Conservation (phyloP, 2,888 invertebrate species). For the Portevinia maculata region DNA sequence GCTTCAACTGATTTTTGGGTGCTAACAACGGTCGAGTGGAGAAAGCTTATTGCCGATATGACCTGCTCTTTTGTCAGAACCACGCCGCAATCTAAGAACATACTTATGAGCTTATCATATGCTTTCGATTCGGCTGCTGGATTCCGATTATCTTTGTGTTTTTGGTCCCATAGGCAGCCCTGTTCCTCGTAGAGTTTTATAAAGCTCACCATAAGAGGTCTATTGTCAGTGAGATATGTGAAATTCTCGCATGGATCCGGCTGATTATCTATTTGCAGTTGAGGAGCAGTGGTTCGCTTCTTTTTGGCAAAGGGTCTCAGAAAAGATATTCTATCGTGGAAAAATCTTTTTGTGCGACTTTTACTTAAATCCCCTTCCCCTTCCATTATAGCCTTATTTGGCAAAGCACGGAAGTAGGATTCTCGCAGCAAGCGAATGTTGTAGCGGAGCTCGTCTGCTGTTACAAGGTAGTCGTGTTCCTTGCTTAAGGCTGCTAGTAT, state of each 20-base stretch:
- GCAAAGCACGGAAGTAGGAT: not conserved
- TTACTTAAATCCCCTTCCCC: not conserved
- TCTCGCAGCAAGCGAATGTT: not conserved
- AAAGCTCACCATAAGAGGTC: conserved; percentile 40
- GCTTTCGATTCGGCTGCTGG: conserved; percentile 12
- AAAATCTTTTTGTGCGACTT: conserved; percentile 16
- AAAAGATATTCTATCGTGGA: conserved; percentile 43
- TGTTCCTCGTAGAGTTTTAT: conserved; percentile 42
- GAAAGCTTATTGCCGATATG: conserved; percentile 34
- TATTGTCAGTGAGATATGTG: conserved; percentile 38
- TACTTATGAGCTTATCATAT: conserved; percentile 34
- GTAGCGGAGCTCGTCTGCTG: not conserved
- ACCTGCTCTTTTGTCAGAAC: conserved; percentile 30
- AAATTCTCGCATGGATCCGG: conserved; percentile 26
- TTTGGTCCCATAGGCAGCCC: conserved; percentile 47
- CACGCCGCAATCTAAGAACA: conserved; percentile 19
- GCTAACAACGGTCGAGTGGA: conserved; percentile 17
- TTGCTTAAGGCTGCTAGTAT: not conserved
- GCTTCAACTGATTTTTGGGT: conserved; percentile 16
- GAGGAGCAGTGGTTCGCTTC: conserved; percentile 1
- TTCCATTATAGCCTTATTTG: not conserved
- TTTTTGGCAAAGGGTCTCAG: conserved; percentile 40
- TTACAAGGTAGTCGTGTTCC: not conserved
- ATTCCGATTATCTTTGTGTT: conserved; percentile 25
- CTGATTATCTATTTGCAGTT: not conserved